Conservation (phyloP, 2,113 vertebrate genomes). For the Oreotrochilus melanogaster region DNA sequence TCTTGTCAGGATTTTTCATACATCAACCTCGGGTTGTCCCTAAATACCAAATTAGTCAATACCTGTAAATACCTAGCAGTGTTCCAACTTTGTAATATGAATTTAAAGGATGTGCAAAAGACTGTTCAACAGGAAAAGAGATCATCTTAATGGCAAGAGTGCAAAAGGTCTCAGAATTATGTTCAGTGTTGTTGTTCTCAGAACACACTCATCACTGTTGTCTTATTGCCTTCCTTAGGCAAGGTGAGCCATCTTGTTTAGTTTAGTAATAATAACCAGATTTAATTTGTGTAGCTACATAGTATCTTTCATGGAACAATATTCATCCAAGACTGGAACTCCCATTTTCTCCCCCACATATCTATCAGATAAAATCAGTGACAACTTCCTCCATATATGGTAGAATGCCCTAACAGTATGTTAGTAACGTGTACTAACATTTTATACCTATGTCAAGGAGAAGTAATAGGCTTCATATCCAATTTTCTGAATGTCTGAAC, state of each 20-base stretch:
- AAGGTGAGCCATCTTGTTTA: not conserved
- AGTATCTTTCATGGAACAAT: not conserved
- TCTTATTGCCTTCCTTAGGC: not conserved
- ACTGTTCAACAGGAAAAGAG: not conserved
- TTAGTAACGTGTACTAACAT: not conserved
- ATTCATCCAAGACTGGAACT: not conserved
- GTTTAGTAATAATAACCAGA: not conserved
- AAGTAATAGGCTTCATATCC: not conserved
- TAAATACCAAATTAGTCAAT: not conserved
- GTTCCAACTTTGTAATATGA: not conserved
- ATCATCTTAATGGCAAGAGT: not conserved
- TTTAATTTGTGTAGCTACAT: not conserved
- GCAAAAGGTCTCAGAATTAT: not conserved
- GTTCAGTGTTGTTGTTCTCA: not conserved
- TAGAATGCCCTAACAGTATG: not conserved
- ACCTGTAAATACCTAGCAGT: not conserved
- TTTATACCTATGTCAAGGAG: not conserved
- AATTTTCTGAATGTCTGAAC: not conserved
- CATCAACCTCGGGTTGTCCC: rapidly evolving
- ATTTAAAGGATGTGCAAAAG: not conserved
- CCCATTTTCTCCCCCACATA: not conserved
- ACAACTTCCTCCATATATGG: rapidly evolving
- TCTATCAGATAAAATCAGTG: not conserved
- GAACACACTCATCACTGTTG: not conserved
- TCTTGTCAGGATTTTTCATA: not conserved